phyloP scores from a whole-genome alignment of 2,797 vertebrate genomes.

The Eulemur coronatus region DNA sequence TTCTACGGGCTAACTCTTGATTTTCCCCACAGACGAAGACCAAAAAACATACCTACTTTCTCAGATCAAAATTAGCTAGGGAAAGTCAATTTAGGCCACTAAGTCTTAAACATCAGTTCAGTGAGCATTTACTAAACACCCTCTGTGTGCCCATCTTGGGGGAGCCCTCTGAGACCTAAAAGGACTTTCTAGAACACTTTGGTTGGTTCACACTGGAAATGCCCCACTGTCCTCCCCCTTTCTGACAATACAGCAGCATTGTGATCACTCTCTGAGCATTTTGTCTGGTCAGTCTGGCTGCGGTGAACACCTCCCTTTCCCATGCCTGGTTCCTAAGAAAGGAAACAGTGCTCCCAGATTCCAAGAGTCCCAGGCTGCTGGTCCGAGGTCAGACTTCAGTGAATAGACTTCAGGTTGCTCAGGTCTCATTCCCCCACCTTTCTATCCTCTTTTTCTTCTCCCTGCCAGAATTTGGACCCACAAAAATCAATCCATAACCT shows the following conservation, averaged over 20 bases:
- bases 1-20: not conserved
- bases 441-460: not conserved
- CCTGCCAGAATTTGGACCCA: not conserved
- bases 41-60: not conserved
- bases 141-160: not conserved
- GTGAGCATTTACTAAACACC: not conserved
- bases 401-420: not conserved
- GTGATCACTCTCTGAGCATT: not conserved
- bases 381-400: not conserved
- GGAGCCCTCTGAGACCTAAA: not conserved
- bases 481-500: not conserved
- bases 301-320: not conserved
- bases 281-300: not conserved
- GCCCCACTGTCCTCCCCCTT: too few species aligned
- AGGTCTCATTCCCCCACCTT: not conserved
- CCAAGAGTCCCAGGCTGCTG: not conserved
- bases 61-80: not conserved
- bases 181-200: not conserved
- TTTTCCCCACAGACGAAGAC: not conserved
- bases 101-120: not conserved
- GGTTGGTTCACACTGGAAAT: not conserved
- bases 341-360: not conserved
- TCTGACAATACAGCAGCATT: too few species aligned
- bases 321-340: not conserved
- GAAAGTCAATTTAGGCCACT: not conserved